Percentiles rank a stretch among this genome's conserved stretches.
Evolutionary conservation across 2,113 vertebrate species (phyloP).

Genomic region (Hoplias malabaricus): DNA sequence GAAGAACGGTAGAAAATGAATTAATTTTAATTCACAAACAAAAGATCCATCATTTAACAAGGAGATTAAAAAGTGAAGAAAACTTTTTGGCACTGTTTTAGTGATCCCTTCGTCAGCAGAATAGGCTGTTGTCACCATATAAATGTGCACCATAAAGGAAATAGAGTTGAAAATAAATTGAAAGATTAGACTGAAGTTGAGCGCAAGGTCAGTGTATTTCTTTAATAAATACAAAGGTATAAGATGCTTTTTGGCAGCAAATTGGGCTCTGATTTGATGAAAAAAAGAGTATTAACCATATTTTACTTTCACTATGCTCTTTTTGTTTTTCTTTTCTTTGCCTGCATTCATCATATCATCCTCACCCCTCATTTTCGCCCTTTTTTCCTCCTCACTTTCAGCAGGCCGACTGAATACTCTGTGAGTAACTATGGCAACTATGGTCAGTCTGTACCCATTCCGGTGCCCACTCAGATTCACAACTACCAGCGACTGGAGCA

Average conservation of each 20-base stretch:
- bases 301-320: too few species aligned
- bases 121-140: background rate
- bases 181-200: background rate
- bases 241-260: too few species aligned
- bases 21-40: background rate
- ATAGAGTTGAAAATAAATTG: background rate
- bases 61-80: background rate
- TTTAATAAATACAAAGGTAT: background rate
- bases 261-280: too few species aligned
- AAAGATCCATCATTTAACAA: background rate
- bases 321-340: constrained; percentile 36
- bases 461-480: constrained; percentile 92
- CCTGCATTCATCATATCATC: background rate
- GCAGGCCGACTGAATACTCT: constrained; percentile 76
- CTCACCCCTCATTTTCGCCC: constrained; percentile 16
- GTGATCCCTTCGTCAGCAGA: constrained; percentile 6
- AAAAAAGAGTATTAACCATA: too few species aligned
- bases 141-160: background rate
- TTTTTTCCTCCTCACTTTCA: constrained; percentile 49
- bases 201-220: background rate
- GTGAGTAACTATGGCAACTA: constrained; percentile 77
- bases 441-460: constrained; percentile 87
- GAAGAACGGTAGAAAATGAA: background rate
- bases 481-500: constrained; percentile 96
- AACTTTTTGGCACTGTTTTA: background rate